Base-by-base conservation (phyloP, 2,888 invertebrate species). In the Netelia inedita region DNA sequence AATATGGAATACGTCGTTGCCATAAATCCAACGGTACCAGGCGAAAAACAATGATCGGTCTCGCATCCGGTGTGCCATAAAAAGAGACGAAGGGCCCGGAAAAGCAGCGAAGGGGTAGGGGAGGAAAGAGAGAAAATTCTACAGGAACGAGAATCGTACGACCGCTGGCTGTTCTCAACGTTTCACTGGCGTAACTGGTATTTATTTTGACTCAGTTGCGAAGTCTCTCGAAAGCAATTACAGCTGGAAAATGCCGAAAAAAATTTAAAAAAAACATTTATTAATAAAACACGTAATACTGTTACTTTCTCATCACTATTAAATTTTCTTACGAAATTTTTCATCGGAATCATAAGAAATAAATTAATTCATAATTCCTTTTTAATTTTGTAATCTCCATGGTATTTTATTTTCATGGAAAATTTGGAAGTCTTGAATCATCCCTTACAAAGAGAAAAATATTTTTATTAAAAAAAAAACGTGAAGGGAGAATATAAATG, bases 1-100 rank as follows among this genome's bases (percentile, higher is more conserved):
- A 86, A 87, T 86, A 84, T 86, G 82, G 74, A 85, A 86, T 85
- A 83, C 74, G 81, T 72, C 79, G 55, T 53, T 59, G 66, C 72
- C 82, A 79, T 85, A 85, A 85, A 85, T 85, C 16, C 72, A 35
- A 35, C 66, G 65, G 46, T 46, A 55, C 72, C 46, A 46, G 19
- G 53, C 59, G 74, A 85, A 85, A 85, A 85, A 85, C 82, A 85
- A 79, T 85, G 79, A 82, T 79, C 61, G 79, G 71, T 82, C 46
- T 71, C 28, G 73, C 74, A 74, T 79, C 69, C 71, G 63, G 21
- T 75, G 81, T 57, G 63, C 73, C 76, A 72, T 79, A 72, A 79
- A 79, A 78, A 78, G 71, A 46, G 55, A 55, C 23, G 61, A 71
- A 79, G 53, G 50, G 63, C 35, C 41, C 35, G 6, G 71, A 23